A percentile compares a stretch with the other conserved stretches of the same genome.
These are phyloP conservation scores for Orthonychiurus folsomi DNA, from an alignment of 2,888 invertebrate genomes.

Conservation along the genomic window DNA sequence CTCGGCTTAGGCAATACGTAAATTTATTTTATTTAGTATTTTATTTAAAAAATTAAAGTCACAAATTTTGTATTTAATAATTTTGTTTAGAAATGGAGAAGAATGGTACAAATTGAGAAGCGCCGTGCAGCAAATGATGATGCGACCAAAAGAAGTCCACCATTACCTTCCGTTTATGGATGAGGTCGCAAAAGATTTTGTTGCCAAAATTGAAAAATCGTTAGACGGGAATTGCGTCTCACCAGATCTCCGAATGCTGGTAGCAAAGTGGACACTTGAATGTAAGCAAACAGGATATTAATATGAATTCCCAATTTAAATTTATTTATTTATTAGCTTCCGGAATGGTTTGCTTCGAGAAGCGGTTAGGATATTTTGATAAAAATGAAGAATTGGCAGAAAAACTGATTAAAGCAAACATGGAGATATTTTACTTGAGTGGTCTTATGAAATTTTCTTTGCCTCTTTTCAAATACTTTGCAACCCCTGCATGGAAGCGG, in stretches of 20 bases:
- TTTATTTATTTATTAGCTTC: constrained; percentile 43
- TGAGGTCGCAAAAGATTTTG: constrained; percentile 45
- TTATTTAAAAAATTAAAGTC: no score
- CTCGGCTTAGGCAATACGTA: constrained; percentile 51
- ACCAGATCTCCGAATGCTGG: constrained; percentile 42
- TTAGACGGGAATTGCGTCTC: constrained; percentile 41
- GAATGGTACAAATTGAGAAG: constrained; percentile 51
- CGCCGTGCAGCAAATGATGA: constrained; percentile 50
- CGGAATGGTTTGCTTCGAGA: constrained; percentile 49
- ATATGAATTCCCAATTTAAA: constrained; percentile 4
- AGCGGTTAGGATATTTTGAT: constrained; percentile 46
- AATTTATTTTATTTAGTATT: constrained; percentile 34
- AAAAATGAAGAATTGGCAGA: constrained; percentile 43
- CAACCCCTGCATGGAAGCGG: constrained; percentile 47
- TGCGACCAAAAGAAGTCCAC: constrained; percentile 48
- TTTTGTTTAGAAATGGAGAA: constrained; percentile 47
- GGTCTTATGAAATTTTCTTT: constrained; percentile 46
- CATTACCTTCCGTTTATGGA: constrained; percentile 46
- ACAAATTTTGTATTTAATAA: background rate
- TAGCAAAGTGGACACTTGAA: constrained; percentile 48
- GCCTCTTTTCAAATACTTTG: constrained; percentile 46
- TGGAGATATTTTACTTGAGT: constrained; percentile 42
- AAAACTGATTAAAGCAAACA: constrained; percentile 45
- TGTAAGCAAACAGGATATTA: constrained; percentile 42
- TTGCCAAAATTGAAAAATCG: constrained; percentile 43